Conservation (phyloP, 2,113 vertebrate genomes). For the Chloropsis hardwickii region DNA sequence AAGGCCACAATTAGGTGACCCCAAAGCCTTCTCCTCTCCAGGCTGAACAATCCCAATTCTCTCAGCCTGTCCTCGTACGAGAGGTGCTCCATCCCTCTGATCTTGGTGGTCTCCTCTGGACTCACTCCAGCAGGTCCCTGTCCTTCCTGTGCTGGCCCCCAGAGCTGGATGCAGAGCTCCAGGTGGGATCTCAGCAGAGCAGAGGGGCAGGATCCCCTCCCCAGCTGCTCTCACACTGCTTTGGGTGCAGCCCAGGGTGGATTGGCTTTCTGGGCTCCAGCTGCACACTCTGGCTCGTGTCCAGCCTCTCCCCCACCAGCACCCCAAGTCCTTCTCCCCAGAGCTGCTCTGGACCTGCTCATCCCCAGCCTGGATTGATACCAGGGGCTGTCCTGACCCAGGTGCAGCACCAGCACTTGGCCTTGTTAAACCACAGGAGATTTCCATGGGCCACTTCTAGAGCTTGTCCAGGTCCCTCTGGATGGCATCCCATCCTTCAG, state of each 20-base stretch:
- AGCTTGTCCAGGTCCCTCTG: not conserved
- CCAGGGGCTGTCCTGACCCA: not conserved
- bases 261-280: not conserved
- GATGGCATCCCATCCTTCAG: accelerated
- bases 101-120: not conserved
- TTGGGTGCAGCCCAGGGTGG: not conserved
- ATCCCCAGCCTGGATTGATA: not conserved
- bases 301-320: not conserved
- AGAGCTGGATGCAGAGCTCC: not conserved
- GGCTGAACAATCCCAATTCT: not conserved
- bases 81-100: not conserved
- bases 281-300: not conserved
- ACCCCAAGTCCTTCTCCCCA: not conserved
- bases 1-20: not conserved
- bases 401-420: not conserved
- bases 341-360: not conserved
- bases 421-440: not conserved
- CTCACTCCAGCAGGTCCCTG: not conserved
- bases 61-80: not conserved
- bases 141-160: not conserved
- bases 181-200: not conserved
- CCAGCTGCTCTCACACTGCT: not conserved
- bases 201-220: not conserved
- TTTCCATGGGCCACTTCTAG: not conserved
- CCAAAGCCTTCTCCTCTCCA: not conserved